These are phyloP conservation scores for Nematostella vectensis DNA, from an alignment of 92 coral and sea anemone species.

Conservation along the genomic window DNA sequence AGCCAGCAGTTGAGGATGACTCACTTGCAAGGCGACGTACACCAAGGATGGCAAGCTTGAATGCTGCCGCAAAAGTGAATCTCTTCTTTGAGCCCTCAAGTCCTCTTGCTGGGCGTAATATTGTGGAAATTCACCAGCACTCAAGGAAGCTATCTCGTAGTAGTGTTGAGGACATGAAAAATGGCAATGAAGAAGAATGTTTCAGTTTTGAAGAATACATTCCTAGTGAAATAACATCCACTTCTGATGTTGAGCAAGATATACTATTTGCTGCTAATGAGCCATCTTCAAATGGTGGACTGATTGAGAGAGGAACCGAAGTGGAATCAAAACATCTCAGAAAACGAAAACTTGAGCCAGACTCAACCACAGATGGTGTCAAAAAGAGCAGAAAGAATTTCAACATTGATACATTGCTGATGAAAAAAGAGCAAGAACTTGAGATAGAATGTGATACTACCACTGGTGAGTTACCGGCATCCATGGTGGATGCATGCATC, in stretches of 20 bases:
- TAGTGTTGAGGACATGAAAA: slow-evolving; percentile 24
- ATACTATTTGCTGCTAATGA: too few species aligned
- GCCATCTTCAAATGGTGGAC: too few species aligned
- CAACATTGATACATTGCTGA: slow-evolving; percentile 29
- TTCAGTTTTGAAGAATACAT: slow-evolving; percentile 6
- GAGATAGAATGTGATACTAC: slow-evolving; percentile 81
- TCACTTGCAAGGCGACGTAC: slow-evolving; percentile 77
- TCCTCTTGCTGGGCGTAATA: slow-evolving; percentile 86
- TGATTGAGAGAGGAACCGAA: too few species aligned
- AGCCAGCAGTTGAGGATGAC: slow-evolving; percentile 61
- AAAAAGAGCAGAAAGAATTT: slow-evolving; percentile 33
- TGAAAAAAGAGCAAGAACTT: slow-evolving; percentile 18
- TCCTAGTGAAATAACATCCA: slow-evolving; percentile 18
- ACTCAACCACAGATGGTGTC: slow-evolving; percentile 66
- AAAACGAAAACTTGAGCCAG: slow-evolving; percentile 64
- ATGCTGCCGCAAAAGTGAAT: slow-evolving; percentile 96
- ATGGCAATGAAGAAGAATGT: slow-evolving; percentile 21
- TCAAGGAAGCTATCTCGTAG: slow-evolving; percentile 32
- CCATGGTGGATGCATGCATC: slow-evolving; percentile 88
- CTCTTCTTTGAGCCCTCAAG: slow-evolving; percentile 93
- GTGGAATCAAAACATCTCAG: too few species aligned
- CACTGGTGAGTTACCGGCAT: slow-evolving; percentile 36
- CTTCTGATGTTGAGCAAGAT: slow-evolving; percentile 21
- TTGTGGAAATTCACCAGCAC: slow-evolving; percentile 75
- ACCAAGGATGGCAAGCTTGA: slow-evolving; percentile 92